A percentile compares a stretch with the other conserved stretches of the same genome.
phyloP scores from a whole-genome alignment of 2,113 vertebrate species.

The Anhinga rufa region DNA sequence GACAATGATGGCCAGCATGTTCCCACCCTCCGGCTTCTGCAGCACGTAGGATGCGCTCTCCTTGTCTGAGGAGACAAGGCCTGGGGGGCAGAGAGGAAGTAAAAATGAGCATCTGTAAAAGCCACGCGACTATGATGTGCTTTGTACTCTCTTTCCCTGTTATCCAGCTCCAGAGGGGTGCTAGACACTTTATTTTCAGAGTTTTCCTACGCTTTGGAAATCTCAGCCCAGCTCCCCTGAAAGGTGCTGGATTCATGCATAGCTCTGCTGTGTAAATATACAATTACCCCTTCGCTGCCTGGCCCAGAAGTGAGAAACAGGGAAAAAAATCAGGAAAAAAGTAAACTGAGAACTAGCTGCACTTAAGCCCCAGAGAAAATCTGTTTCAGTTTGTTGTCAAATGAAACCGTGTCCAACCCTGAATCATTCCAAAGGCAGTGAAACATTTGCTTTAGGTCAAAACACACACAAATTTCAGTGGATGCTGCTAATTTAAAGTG shows the following conservation, averaged over 20 bases:
- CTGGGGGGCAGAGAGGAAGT: conserved; percentile 56
- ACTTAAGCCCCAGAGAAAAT: neutral
- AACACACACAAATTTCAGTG: neutral
- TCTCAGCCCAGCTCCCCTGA: neutral
- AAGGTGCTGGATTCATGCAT: neutral
- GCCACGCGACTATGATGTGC: accelerated
- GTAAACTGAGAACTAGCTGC: neutral
- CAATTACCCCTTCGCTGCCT: neutral
- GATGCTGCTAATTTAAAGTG: neutral
- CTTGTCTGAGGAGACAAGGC: conserved; percentile 85
- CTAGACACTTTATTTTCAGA: neutral
- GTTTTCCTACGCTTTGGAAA: neutral
- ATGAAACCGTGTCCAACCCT: neutral
- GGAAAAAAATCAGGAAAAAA: neutral
- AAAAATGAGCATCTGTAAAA: neutral
- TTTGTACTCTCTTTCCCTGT: neutral
- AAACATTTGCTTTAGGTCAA: neutral
- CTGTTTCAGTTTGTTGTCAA: neutral
- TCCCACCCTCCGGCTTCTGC: conserved; percentile 69
- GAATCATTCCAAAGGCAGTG: neutral
- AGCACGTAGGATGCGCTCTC: conserved; percentile 78
- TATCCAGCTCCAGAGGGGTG: neutral
- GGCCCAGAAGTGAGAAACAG: neutral
- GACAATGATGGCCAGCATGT: conserved; percentile 75
- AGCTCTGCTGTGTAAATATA: neutral